Evolutionary conservation across 2,888 invertebrate genomes (phyloP), one percentile per base, ranked within the genome.

Genomic region (Sthenelais limicola): DNA sequence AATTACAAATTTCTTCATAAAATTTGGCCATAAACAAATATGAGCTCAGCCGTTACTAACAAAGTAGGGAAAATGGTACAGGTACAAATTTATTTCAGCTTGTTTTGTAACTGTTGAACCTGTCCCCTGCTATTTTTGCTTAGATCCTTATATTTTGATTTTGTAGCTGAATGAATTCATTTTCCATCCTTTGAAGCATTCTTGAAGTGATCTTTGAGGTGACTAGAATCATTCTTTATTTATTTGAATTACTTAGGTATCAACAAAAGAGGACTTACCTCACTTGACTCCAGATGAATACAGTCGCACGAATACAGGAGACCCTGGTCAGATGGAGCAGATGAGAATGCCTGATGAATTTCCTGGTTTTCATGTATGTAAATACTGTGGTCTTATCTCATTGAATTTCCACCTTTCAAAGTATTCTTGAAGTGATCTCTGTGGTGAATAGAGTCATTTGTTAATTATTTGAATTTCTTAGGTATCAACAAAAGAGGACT

Each of bases 251-350:
- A n/a, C n/a, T n/a, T n/a, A n/a, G n/a, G n/a, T n/a, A n/a, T n/a
- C n/a, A 18, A 56, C 56, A 2, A 56, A 56, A 28, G 3, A 56
- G 32, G 56, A 56, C 32, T 24, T 56, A 18, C 56, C 56, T n/a
- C 28, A 5, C 30, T 3, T 56, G 24, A 56, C 56, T 3, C 56
- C 56, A 4, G 5, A 18, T 1, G n/a, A 56, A 15, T 56, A 56
- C 32, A 32, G 3, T n/a, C 32, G 9, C 32, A 5, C n/a, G 28
- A 32, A 56, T 12, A 12, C 12, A 9, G 3, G 18, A 18, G 30
- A 30, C 18, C 30, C 56, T n/a, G 12, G 33, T 12, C 30, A 28
- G n/a, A 56, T 56, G n/a, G 56, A 56, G 21, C 56, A 56, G 56
- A 28, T 21, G 12, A 24, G 56, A 28, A 24, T 28, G 24, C 56